phyloP scores from a whole-genome alignment of 2,888 invertebrate species.

The Leistus spinibarbis region DNA sequence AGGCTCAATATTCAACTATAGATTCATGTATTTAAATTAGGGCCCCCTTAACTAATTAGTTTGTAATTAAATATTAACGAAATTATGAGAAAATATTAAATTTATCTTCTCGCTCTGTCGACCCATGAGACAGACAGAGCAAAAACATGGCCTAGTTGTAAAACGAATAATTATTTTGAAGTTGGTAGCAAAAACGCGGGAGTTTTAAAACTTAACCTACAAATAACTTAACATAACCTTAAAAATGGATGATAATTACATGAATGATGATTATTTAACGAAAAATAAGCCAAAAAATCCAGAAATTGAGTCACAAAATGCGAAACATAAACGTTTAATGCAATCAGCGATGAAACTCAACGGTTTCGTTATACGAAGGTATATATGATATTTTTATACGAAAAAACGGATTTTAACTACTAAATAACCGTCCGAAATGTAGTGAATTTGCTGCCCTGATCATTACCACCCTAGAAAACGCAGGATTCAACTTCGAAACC shows the following conservation, averaged over 20 bases:
- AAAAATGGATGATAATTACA: not conserved
- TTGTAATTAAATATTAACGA: no score
- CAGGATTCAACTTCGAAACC: slow-evolving; percentile 60
- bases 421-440: no score
- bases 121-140: no score
- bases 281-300: slow-evolving; percentile 39
- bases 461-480: slow-evolving; percentile 67
- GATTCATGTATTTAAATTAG: no score
- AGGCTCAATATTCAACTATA: no score
- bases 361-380: slow-evolving; percentile 73
- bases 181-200: not conserved
- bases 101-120: no score
- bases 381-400: slow-evolving; percentile 28
- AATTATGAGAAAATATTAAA: no score
- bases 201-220: not conserved
- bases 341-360: slow-evolving; percentile 72
- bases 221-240: not conserved
- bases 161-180: no score
- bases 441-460: slow-evolving; percentile 77
- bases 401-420: slow-evolving; percentile 15
- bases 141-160: no score
- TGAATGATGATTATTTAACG: not conserved
- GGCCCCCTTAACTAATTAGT: no score
- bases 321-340: slow-evolving; percentile 61
- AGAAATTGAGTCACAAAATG: slow-evolving; percentile 60